Conservation (phyloP, 2,113 vertebrate species). For the Odontophorus gujanensis region DNA sequence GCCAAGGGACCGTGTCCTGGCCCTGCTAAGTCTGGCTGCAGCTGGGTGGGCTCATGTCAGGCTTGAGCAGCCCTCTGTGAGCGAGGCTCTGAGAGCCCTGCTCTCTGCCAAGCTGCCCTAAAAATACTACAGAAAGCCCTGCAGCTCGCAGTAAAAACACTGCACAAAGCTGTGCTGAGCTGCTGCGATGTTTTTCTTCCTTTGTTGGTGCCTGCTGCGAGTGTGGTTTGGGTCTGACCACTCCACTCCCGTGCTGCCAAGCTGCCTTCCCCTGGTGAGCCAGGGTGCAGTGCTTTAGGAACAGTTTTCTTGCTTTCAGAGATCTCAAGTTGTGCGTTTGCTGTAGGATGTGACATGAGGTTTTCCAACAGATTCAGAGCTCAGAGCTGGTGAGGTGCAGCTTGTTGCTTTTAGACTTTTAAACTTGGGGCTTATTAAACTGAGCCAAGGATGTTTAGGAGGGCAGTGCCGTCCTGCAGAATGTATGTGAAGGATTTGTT, state of each 20-base stretch:
- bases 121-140: neutral
- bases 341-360: rapidly evolving
- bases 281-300: rapidly evolving
- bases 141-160: neutral
- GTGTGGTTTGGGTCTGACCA: neutral
- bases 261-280: neutral
- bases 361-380: neutral
- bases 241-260: neutral
- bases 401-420: neutral
- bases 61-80: neutral
- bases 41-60: neutral
- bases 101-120: neutral
- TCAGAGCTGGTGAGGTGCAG: neutral
- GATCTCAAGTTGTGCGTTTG: neutral
- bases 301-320: rapidly evolving
- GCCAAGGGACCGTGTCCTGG: neutral
- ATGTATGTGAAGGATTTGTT: neutral
- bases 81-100: neutral
- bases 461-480: neutral
- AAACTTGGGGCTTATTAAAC: neutral
- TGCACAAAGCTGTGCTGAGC: neutral
- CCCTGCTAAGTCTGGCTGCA: neutral
- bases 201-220: rapidly evolving
- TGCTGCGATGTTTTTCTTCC: neutral
- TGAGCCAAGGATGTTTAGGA: rapidly evolving